Evolutionary conservation across 2,888 invertebrate species (phyloP), one percentile per base, ranked within the genome.

Genomic region (Cheilosia grossa): DNA sequence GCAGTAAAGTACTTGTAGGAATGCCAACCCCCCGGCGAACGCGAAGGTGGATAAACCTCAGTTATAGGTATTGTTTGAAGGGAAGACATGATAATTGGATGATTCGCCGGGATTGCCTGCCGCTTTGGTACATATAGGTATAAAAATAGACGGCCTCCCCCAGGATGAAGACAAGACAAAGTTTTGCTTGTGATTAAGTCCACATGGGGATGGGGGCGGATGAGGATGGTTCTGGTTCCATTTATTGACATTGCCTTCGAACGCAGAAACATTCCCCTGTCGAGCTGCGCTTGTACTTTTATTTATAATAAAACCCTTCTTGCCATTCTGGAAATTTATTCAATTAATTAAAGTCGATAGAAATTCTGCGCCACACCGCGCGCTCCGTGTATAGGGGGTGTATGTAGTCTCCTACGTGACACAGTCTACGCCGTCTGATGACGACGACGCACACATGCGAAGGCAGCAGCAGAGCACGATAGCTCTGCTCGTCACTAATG

Each of bases 51-150:
- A 80, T 79, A 83, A 83, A 85, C 81, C 80, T 85, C 72, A 85
- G 85, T 77, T 85, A 75, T 85, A 77, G 72, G 72, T 67, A 75
- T 81, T 85, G 72, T 81, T 72, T 81, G 70, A 72, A 72, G 75
- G 80, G 90, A 89, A 90, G 91, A 91, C 91, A 91, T 91, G 91
- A 91, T 91, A 91, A 91, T 91, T 91, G 91, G 90, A 90, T 91
- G 91, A 91, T 91, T 91, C 90, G 91, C 61, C 66, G 37, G 37
- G 37, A 37, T 37, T 37, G 37, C 37, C 13, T 3, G 37, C 37
- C 13, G 13, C 13, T 10, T 44, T 15, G 54, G 30, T 54, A 37
- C 17, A 27, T 30, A 9, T 40, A 58, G 13, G 33, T 27, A 27
- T 70, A 70, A 66, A 80, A 74, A 66, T 69, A 75, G 64, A 69